These are phyloP conservation scores for Bombus difficillimus DNA, from an alignment of 1,140 invertebrate genomes.

Conservation along the genomic window DNA sequence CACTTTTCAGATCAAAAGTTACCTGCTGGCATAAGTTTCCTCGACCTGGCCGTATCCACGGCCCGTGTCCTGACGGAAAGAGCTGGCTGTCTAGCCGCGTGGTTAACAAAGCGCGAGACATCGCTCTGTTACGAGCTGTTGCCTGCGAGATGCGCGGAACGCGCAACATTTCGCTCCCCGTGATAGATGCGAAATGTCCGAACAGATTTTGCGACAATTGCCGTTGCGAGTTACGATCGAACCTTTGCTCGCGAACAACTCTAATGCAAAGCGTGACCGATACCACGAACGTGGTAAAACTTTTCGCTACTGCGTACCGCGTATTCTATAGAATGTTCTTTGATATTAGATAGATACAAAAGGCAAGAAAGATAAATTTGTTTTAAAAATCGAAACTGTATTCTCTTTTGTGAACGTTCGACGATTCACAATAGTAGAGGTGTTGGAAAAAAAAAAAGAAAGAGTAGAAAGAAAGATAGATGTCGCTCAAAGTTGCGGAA, in stretches of 20 bases:
- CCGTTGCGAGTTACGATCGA: too few species aligned
- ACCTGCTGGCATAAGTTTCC: slow-evolving; percentile 75
- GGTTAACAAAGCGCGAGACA: slow-evolving; percentile 59
- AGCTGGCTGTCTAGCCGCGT: slow-evolving; percentile 34
- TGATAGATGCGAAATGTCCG: not conserved
- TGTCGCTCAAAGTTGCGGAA: not conserved
- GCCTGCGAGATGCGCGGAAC: not conserved
- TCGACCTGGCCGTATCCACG: slow-evolving; percentile 20
- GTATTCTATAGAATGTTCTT: too few species aligned
- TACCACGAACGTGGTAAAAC: too few species aligned
- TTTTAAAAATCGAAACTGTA: not conserved
- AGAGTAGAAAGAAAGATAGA: not conserved
- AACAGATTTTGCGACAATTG: not conserved
- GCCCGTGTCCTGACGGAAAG: slow-evolving; percentile 23
- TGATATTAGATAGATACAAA: too few species aligned
- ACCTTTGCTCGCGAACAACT: too few species aligned
- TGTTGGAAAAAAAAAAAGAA: not conserved
- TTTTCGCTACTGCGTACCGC: too few species aligned
- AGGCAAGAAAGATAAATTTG: not conserved
- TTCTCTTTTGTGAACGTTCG: too few species aligned
- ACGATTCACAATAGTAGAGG: not conserved
- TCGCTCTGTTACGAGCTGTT: slow-evolving; percentile 27
- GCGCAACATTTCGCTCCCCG: not conserved
- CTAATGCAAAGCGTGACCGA: too few species aligned
- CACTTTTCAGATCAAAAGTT: slow-evolving; percentile 81